Evolutionary conservation across 2,113 vertebrate species (phyloP).

Genomic region (Pithys albifrons): DNA sequence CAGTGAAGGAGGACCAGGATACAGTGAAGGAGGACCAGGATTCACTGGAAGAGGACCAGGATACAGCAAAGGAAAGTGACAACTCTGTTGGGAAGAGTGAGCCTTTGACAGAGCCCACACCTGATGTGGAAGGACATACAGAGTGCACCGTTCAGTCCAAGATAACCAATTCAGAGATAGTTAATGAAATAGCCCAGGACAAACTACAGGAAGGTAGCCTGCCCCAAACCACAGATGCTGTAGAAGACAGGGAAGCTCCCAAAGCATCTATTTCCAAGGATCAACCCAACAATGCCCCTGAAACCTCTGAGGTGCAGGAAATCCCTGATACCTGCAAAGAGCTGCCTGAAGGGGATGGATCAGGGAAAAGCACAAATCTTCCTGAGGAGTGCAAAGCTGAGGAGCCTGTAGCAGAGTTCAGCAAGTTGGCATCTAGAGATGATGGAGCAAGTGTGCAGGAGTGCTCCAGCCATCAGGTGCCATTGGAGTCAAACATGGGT

Average conservation of each 20-base stretch:
- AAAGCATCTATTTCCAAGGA: neutral
- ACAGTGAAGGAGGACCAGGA: neutral
- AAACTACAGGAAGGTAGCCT: conserved; percentile 21
- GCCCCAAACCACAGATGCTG: neutral
- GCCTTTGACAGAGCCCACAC: conserved; percentile 42
- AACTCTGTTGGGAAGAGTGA: conserved; percentile 21
- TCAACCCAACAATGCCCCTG: neutral
- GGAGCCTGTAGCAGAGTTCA: neutral
- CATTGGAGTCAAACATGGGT: conserved; percentile 2
- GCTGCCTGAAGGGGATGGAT: neutral
- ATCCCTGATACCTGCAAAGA: neutral
- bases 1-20: neutral
- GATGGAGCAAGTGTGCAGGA: neutral
- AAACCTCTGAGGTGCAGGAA: conserved; percentile 11
- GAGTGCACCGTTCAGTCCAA: neutral
- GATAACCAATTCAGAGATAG: conserved; percentile 10
- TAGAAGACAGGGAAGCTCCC: neutral
- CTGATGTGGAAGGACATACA: neutral
- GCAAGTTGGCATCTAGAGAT: neutral
- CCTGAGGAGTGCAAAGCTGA: neutral
- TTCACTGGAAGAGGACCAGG: neutral
- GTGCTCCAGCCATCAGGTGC: neutral
- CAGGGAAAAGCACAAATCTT: neutral
- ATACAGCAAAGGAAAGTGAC: neutral
- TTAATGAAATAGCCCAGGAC: conserved; percentile 16